Evolutionary conservation across 2,888 invertebrate genomes (phyloP), one percentile per base, ranked within the genome.

Genomic region (Drosophila emarginata): DNA sequence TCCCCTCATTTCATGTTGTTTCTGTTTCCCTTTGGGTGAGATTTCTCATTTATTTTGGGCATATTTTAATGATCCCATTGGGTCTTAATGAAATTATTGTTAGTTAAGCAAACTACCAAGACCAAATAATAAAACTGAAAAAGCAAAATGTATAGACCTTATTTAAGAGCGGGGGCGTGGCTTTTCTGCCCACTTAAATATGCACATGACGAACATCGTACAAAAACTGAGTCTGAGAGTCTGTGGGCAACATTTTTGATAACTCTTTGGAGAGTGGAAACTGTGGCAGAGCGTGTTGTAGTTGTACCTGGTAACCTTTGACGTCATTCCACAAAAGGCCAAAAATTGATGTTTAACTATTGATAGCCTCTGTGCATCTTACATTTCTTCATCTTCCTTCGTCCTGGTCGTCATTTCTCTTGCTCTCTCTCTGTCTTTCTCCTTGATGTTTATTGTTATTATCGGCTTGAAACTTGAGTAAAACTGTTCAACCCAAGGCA

Each of bases 71-170:
- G 83, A 83, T 85, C 83, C 85, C 86, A 82, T 87, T 85, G 86
- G 87, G 87, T 87, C 80, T 79, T 87, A 87, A 85, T 85, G 85
- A 87, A 85, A 85, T 85, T 85, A 85, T 87, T 79, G 85, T 87
- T 80, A 78, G 76, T 74, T 64, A 68, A 67, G 54, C 64, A 64
- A 71, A 66, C 72, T 62, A 72, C 39, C n/a, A 11, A 18, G 14
- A 28, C 26, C 14, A 26, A 15, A 26, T 21, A 23, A 21, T 45
- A 56, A 56, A 37, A 53, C 26, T 6, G 4, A 5, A 12, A 26
- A 64, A 56, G 56, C 26, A 36, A 52, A n/a, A 56, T 7, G 26
- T n/a, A 9, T 50, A 23, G 15, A n/a, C 50, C 26, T 28, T 45
- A 14, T n/a, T n/a, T 23, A 23, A 4, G 2, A 23, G 23, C 23